These are phyloP conservation scores for Drosophila watanabei DNA, from an alignment of 1,140 invertebrate genomes.

Conservation along the genomic window DNA sequence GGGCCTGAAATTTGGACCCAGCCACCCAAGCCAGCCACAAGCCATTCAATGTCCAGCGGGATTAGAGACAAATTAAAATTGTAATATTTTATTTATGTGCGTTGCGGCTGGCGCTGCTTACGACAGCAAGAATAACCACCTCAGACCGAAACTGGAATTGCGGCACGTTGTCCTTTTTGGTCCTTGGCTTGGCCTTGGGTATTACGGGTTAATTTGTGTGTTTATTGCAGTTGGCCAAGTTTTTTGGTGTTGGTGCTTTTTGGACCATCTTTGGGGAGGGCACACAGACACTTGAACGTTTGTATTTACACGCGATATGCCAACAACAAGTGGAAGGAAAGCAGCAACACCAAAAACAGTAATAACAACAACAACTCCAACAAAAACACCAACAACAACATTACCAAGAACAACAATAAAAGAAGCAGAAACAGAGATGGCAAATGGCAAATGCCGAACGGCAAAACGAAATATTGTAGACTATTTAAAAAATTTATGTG, in stretches of 20 bases:
- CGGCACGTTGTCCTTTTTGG: constrained; percentile 71
- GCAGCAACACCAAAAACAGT: constrained; percentile 14
- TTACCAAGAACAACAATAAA: constrained; percentile 24
- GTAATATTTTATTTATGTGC: constrained; percentile 83
- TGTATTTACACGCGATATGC: constrained; percentile 71
- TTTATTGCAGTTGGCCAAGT: constrained; percentile 84
- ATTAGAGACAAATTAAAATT: constrained; percentile 84
- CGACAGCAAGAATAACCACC: constrained; percentile 30
- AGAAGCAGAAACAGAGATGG: constrained; percentile 38
- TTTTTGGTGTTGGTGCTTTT: constrained; percentile 51
- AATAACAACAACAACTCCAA: constrained; percentile 18
- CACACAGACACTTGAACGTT: constrained; percentile 72
- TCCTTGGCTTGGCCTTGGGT: constrained; percentile 61
- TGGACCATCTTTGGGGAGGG: constrained; percentile 41
- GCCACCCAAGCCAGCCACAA: constrained; percentile 26
- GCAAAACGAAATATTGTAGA: constrained; percentile 82
- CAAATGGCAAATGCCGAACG: constrained; percentile 72
- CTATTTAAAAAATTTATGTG: constrained; percentile 85
- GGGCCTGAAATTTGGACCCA: constrained; percentile 16
- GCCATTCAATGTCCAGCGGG: constrained; percentile 67
- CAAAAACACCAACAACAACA: constrained; percentile 3
- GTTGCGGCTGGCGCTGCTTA: constrained; percentile 41
- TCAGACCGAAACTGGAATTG: constrained; percentile 52
- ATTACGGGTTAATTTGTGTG: constrained; percentile 84
- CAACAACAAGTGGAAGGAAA: constrained; percentile 46